phyloP scores from a whole-genome alignment of 2,888 invertebrate genomes.

The Xestobium rufovillosum region DNA sequence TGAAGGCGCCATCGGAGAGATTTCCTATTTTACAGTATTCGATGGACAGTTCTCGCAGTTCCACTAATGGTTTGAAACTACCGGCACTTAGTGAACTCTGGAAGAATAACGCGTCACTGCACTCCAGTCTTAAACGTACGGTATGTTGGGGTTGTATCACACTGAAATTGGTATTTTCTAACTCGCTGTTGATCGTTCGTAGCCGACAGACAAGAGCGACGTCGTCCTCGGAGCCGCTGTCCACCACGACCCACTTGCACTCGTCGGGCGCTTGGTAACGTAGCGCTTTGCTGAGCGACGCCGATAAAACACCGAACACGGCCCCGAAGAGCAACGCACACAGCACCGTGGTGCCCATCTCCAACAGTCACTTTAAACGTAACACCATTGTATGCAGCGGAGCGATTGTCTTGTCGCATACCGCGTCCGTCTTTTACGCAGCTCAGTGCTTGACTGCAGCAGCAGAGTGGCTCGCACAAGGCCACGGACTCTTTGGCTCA shows the following conservation, averaged over 20 bases:
- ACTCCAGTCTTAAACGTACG: conserved; percentile 65
- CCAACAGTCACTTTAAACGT: conserved; percentile 26
- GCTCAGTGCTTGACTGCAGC: conserved; percentile 51
- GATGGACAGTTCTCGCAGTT: conserved; percentile 68
- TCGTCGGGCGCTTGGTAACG: conserved; percentile 76
- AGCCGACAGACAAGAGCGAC: conserved; percentile 68
- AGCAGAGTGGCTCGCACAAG: conserved; percentile 42
- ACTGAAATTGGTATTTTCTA: conserved; percentile 76
- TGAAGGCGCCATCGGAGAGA: conserved; percentile 74
- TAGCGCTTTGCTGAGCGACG: conserved; percentile 52
- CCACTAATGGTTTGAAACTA: conserved; percentile 67
- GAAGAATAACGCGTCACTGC: conserved; percentile 72
- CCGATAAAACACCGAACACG: conserved; percentile 53
- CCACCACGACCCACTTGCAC: conserved; percentile 70
- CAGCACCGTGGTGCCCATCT: conserved; percentile 49
- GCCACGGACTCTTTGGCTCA: conserved; percentile 41
- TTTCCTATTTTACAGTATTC: conserved; percentile 79
- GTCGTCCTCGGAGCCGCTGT: conserved; percentile 55
- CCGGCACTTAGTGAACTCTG: conserved; percentile 71
- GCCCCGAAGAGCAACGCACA: conserved; percentile 53
- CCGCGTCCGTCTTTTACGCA: conserved; percentile 52
- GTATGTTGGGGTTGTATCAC: conserved; percentile 78
- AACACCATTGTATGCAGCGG: conserved; percentile 34
- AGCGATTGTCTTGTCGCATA: conserved; percentile 33
- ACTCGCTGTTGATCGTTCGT: conserved; percentile 71